Base-by-base conservation (phyloP, 2,113 vertebrate species). In the Ceuthmochares aereus region DNA sequence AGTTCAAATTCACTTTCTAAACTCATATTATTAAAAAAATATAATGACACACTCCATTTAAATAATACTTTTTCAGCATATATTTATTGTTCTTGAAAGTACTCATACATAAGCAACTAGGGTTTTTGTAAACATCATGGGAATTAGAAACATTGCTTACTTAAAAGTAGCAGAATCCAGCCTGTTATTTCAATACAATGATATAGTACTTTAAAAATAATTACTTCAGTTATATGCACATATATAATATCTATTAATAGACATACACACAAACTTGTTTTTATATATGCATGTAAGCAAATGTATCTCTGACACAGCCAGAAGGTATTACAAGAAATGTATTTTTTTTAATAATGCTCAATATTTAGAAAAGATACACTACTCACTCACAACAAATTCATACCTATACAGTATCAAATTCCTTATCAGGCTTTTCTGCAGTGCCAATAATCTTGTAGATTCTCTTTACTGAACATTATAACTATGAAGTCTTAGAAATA, bases 1-100 rank as follows among this genome's bases (percentile, higher is more conserved):
- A 89, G 7, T 23, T 78, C 79, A 90, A 83, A 54, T 20, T 45
- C 55, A 64, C 36, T 40, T 74, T 84, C 12, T 43, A 72, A 81
- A 60, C 6, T 54, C 1, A 0, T 12, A 47, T n/a, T 87, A 54
- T 55, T 40, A 34, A 59, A 75, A 67, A 90, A 13, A 4, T 30
- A 72, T 26, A 43, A 72, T 26, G 11, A 64, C 23, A 84, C n/a
- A 58, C 10, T 49, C 20, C 3, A 82, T 74, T 84, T 66, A 62
- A 73, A 60, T 29, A 18, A 49, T 4, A 34, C 4, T 49, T 93
- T 82, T 66, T 4, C 16, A 27, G 36, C 4, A 49, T 20, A 9
- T 56, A 49, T 87, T 97, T 95, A 94, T 95, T 93, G 20, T 83
- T 91, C 18, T 74, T 73, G 8, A 56, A 74, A 89, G 54, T n/a